Percentiles rank a stretch among this genome's conserved stretches.
phyloP scores from a whole-genome alignment of 2,797 vertebrate species.

The Liparis tanakae region DNA sequence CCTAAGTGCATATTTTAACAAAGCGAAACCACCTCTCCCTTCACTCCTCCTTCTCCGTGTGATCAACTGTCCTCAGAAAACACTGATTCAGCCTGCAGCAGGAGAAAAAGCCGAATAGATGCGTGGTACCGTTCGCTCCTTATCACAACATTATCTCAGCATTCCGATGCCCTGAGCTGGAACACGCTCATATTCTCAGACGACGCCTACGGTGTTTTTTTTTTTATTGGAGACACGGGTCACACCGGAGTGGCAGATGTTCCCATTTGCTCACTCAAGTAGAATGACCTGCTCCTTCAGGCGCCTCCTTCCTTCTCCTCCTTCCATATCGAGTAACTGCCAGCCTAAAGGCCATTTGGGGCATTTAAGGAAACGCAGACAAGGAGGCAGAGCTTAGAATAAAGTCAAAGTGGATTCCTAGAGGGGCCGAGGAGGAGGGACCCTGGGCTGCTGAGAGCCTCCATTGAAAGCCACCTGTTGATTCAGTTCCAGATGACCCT shows the following conservation, averaged over 20 bases:
- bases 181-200: conserved; percentile 77
- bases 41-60: conserved; percentile 2
- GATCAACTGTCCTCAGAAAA: conserved; percentile 58
- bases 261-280: conserved; percentile 77
- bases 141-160: conserved; percentile 81
- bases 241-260: conserved; percentile 75
- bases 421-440: conserved; percentile 34
- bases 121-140: conserved; percentile 64
- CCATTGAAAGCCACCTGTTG: conserved; percentile 81
- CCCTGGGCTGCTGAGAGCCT: conserved; percentile 46
- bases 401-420: conserved; percentile 58
- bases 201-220: conserved; percentile 63
- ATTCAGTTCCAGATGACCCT: conserved; percentile 78
- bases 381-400: conserved; percentile 60
- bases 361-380: conserved; percentile 63
- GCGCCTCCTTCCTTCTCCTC: conserved; percentile 64
- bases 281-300: conserved; percentile 78
- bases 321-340: conserved; percentile 71
- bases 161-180: conserved; percentile 82
- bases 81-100: conserved; percentile 47
- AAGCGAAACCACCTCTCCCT: conserved; percentile 21
- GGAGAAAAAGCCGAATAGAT: conserved; percentile 41
- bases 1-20: neutral
- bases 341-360: conserved; percentile 59
- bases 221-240: conserved; percentile 68